phyloP scores from a whole-genome alignment of 2,113 vertebrate species.

The Lonchura striata region DNA sequence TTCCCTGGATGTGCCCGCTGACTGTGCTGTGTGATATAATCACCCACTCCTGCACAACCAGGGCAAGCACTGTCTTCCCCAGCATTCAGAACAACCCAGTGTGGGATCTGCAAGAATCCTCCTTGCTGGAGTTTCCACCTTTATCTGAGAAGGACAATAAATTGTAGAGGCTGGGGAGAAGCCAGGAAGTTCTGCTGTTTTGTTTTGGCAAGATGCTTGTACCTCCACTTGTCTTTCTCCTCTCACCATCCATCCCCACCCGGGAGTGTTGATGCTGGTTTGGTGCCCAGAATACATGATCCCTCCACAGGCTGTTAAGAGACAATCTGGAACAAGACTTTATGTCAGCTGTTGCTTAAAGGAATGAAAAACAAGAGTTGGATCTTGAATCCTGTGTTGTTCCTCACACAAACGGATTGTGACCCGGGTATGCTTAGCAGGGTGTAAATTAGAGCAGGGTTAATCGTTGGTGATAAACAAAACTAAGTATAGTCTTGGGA shows the following conservation, averaged over 20 bases:
- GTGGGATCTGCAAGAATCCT: neutral
- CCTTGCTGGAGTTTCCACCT: neutral
- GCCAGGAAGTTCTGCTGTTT: neutral
- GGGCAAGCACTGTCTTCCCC: neutral
- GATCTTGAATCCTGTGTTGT: neutral
- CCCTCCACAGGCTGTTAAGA: neutral
- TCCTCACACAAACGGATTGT: constrained; percentile 22
- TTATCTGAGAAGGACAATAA: neutral
- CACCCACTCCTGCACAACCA: neutral
- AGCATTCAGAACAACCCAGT: neutral
- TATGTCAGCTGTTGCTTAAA: constrained; percentile 13
- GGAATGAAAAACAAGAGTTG: constrained; percentile 10
- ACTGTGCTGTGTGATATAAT: neutral
- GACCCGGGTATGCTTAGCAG: neutral
- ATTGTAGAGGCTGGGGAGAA: neutral
- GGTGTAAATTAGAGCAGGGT: neutral
- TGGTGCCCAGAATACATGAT: constrained; percentile 31
- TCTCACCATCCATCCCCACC: neutral
- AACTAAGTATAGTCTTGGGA: neutral
- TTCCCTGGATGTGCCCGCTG: neutral
- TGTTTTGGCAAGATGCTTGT: neutral
- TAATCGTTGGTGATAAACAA: neutral
- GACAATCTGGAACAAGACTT: constrained; percentile 34
- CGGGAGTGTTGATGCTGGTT: constrained; percentile 11
- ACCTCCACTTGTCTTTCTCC: neutral